A percentile compares a stretch with the other conserved stretches of the same genome.
Evolutionary conservation across 2,888 invertebrate species (phyloP).

Genomic region (Nycteola revayana): DNA sequence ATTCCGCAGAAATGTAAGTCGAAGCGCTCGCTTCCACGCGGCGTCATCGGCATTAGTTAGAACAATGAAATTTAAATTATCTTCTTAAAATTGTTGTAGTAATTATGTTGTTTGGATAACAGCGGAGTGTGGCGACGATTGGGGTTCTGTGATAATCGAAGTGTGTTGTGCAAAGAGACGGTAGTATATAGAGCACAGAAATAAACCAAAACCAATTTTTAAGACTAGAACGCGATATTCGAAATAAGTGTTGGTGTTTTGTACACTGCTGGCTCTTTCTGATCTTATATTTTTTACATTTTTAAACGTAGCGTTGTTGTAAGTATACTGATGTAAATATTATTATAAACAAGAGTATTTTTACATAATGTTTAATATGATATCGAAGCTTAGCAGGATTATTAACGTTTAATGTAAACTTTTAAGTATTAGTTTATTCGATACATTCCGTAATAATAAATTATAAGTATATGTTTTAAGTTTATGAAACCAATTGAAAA

Average conservation of each 20-base stretch:
- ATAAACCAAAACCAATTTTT: conserved; percentile 26
- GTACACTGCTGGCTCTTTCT: conserved; percentile 39
- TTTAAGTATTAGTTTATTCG: conserved; percentile 54
- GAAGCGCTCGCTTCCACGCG: conserved; percentile 7
- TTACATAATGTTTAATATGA: conserved; percentile 40
- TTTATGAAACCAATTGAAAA: conserved; percentile 20
- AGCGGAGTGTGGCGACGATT: conserved; percentile 45
- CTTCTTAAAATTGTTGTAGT: conserved; percentile 25
- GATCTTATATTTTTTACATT: conserved; percentile 43
- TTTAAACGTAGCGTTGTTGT: conserved; percentile 37
- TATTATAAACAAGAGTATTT: conserved; percentile 45
- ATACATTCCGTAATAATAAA: conserved; percentile 64
- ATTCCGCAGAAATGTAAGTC: conserved; percentile 16
- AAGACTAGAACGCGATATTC: conserved; percentile 12
- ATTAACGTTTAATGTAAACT: conserved; percentile 41
- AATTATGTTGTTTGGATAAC: conserved; percentile 42
- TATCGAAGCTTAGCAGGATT: conserved; percentile 44
- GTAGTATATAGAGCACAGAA: conserved; percentile 31
- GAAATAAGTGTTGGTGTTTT: conserved; percentile 24
- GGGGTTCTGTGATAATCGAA: conserved; percentile 66
- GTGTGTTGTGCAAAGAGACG: conserved; percentile 33
- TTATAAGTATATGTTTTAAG: conserved; percentile 28
- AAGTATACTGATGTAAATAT: conserved; percentile 52
- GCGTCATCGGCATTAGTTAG: conserved; percentile 15
- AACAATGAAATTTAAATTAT: conserved; percentile 25